Base-by-base conservation (phyloP, 2,888 invertebrate species). In the Lasioglossum leucozonium region DNA sequence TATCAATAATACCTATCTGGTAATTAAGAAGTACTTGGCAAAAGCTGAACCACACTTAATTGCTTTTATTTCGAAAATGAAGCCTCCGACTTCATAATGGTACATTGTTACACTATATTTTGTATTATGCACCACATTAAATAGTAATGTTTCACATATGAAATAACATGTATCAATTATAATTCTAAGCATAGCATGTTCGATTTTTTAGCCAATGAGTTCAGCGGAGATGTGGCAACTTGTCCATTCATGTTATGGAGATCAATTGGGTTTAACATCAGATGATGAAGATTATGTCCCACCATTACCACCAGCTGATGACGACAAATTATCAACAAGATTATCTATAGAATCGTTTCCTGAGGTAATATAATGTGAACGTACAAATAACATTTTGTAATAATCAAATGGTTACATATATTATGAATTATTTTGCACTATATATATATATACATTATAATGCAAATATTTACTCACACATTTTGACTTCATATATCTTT, bases 231-330 rank as follows among this genome's bases (percentile, higher is more conserved):
- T 96, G 94, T 96, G 96, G 96, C 96, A 96, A 90, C 96, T 96
- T 97, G 98, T 99, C 87, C 99, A 99, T 95, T 97, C 97, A 92
- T 98, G 98, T 93, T 99, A 99, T 95, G 99, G 99, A 77, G 98
- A 98, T 93, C 99, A 99, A 95, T 95, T 99, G 90, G 99, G 99
- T 71, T 96, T 99, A 94, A 98, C 98, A 72, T 98, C 98, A 77
- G 98, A 98, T 95, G 98, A 99, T 95, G 99, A 99, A 95, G 97
- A 98, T 92, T 98, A 97, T 94, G 96, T 97, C 87, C 97, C 97
- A 18, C 91, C 93, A 6, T 86, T 92, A 80, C 82, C 93, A 34
- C 83, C 87, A 22, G 88, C 91, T n/a, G 93, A 92, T 13, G 94
- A 94, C n/a, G 94, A 94, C 18, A 94, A 94, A 84, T 77, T 93